A percentile compares a stretch with the other conserved stretches of the same genome.
phyloP scores from a whole-genome alignment of 2,113 vertebrate genomes.

The Grammomys surdaster region DNA sequence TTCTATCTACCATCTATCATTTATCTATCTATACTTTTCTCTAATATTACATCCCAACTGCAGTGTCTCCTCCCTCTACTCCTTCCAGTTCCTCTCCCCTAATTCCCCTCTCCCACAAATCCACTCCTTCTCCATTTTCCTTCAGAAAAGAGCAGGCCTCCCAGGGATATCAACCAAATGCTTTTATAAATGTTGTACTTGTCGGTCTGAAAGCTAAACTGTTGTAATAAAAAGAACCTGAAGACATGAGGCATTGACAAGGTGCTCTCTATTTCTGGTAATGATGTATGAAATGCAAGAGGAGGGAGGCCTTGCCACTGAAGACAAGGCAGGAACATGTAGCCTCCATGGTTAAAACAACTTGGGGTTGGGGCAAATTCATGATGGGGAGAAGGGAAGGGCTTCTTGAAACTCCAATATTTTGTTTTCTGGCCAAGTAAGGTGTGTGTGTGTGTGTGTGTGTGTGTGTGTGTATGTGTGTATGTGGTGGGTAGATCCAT shows the following conservation, averaged over 20 bases:
- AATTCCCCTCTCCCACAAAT: not conserved
- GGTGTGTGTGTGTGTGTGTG: not conserved
- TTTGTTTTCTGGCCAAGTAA: not conserved
- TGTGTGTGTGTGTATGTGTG: not conserved
- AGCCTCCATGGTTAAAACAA: not conserved
- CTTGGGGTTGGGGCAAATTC: not conserved
- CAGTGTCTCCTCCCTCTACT: too few relatives aligned
- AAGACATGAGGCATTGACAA: not conserved
- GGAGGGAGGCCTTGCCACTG: not conserved
- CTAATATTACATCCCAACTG: too few relatives aligned
- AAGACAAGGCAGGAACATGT: not conserved
- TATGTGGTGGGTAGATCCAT: not conserved
- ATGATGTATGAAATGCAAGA: not conserved
- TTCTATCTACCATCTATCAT: too few relatives aligned
- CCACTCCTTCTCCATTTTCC: not conserved
- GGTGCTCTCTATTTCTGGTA: not conserved
- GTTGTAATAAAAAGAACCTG: not conserved
- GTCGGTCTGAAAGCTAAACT: constrained; percentile 31
- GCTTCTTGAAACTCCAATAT: not conserved
- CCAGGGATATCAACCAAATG: not conserved
- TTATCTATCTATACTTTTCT: too few relatives aligned
- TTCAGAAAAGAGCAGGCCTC: not conserved
- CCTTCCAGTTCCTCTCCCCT: too few relatives aligned
- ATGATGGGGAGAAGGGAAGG: not conserved
- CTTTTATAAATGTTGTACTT: not conserved